Percentiles rank a stretch among this genome's conserved stretches.
These are phyloP conservation scores for Anguilla pacifica DNA, from an alignment of 2,797 vertebrate species.

Conservation along the genomic window DNA sequence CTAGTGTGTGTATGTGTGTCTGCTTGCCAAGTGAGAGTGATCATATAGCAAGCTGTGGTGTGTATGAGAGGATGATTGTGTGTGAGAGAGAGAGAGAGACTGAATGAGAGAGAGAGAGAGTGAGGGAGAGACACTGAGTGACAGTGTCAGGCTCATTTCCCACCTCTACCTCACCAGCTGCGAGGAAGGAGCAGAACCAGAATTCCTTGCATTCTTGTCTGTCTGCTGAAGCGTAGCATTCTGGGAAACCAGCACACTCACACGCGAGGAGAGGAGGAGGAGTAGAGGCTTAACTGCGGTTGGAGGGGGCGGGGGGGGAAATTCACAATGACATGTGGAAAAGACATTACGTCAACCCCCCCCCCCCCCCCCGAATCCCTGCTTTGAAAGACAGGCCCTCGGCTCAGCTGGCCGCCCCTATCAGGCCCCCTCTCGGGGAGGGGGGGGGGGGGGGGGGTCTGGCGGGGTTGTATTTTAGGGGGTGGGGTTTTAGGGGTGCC, in stretches of 20 bases:
- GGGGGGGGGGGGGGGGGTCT: too few species aligned
- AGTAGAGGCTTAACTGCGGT: neutral
- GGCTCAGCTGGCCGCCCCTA: constrained; percentile 7
- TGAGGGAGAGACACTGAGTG: neutral
- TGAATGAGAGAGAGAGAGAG: neutral
- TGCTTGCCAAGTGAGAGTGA: neutral
- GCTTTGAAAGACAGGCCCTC: constrained; percentile 29
- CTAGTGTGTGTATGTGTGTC: neutral
- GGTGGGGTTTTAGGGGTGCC: neutral
- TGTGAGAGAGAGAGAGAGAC: too few species aligned
- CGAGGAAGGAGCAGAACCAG: constrained; percentile 36
- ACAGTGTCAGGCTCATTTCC: neutral
- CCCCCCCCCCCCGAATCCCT: neutral
- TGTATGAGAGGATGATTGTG: neutral
- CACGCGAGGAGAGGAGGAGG: neutral
- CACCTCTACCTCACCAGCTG: constrained; percentile 9
- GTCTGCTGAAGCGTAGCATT: constrained; percentile 59
- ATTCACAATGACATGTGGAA: neutral
- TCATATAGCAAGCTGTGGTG: neutral
- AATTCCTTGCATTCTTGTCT: constrained; percentile 71
- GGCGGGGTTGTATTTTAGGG: constrained; percentile 32
- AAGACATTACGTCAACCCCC: neutral
- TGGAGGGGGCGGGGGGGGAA: neutral
- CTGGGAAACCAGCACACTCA: constrained; percentile 29
- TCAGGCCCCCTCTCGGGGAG: constrained; percentile 26